Evolutionary conservation across 1,140 invertebrate species (phyloP).

Genomic region (Drosophila pachea): DNA sequence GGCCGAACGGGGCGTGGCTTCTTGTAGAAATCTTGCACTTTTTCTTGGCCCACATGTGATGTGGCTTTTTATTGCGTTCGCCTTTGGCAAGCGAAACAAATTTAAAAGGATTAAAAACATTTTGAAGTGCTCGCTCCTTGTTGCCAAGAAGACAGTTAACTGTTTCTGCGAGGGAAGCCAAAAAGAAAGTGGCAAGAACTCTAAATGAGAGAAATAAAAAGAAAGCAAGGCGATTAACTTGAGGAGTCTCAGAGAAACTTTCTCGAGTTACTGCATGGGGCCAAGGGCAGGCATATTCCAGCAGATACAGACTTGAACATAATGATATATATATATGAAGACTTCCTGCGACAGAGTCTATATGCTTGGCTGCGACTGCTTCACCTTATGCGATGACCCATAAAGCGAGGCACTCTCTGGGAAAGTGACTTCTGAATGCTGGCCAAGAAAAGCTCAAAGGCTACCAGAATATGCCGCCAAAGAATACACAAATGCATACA

Average conservation of each 20-base stretch:
- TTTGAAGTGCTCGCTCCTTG: slow-evolving; percentile 49
- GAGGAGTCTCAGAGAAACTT: too few species aligned
- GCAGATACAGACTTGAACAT: too few species aligned
- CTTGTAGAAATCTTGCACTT: slow-evolving; percentile 26
- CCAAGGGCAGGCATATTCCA: too few species aligned
- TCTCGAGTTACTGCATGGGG: too few species aligned
- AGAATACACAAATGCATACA: slow-evolving; percentile 7
- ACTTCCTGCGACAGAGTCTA: too few species aligned
- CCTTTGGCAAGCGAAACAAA: slow-evolving; percentile 49
- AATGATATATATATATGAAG: too few species aligned
- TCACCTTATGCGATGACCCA: slow-evolving; percentile 16
- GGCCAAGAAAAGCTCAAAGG: slow-evolving; percentile 59
- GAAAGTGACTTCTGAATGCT: slow-evolving; percentile 24
- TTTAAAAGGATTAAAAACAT: slow-evolving; percentile 71
- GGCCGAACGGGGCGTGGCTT: neutral
- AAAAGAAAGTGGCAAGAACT: slow-evolving; percentile 29
- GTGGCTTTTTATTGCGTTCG: slow-evolving; percentile 22
- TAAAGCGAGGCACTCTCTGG: neutral
- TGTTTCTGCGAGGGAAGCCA: slow-evolving; percentile 7
- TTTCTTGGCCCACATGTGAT: slow-evolving; percentile 41
- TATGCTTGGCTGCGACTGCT: neutral
- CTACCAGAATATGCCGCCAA: slow-evolving; percentile 51
- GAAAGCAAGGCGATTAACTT: too few species aligned
- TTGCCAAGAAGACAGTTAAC: slow-evolving; percentile 25
- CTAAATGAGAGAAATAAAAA: too few species aligned